A percentile compares a stretch with the other conserved stretches of the same genome.
Evolutionary conservation across 2,797 vertebrate genomes (phyloP).

Genomic region (Agapornis canus): DNA sequence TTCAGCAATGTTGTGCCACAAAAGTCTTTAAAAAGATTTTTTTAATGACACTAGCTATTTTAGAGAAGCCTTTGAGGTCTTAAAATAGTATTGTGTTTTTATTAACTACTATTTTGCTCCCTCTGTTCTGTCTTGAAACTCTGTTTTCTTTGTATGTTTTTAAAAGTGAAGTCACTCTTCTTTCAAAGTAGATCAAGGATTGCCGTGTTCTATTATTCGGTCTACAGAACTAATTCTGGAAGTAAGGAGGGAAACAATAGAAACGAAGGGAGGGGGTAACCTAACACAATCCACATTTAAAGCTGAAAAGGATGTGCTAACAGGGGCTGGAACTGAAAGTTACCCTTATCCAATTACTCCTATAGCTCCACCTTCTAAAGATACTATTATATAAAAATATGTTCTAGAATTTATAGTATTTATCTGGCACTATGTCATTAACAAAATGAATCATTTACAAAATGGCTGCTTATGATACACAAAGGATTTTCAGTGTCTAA

Average conservation of each 20-base stretch:
- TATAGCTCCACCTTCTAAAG: neutral
- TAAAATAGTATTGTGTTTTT: constrained; percentile 49
- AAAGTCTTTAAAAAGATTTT: constrained; percentile 34
- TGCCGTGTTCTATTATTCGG: neutral
- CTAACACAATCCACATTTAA: neutral
- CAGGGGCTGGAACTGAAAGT: neutral
- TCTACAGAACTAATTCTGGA: neutral
- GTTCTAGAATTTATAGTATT: neutral
- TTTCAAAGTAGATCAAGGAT: constrained; percentile 7
- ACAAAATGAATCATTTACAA: neutral
- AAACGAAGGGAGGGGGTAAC: neutral
- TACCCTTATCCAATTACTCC: neutral
- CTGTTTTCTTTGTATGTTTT: neutral
- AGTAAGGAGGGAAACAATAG: neutral
- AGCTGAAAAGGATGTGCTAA: neutral
- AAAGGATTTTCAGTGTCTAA: neutral
- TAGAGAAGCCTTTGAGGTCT: constrained; percentile 11
- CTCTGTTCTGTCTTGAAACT: constrained; percentile 14
- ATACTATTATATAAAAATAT: neutral
- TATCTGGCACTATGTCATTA: neutral
- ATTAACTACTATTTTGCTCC: constrained; percentile 38
- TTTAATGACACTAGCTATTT: constrained; percentile 38
- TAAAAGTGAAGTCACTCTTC: neutral
- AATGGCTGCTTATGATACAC: neutral
- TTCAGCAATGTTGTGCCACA: neutral